Evolutionary conservation across 2,113 vertebrate species (phyloP).

Genomic region (Apteryx owenii): DNA sequence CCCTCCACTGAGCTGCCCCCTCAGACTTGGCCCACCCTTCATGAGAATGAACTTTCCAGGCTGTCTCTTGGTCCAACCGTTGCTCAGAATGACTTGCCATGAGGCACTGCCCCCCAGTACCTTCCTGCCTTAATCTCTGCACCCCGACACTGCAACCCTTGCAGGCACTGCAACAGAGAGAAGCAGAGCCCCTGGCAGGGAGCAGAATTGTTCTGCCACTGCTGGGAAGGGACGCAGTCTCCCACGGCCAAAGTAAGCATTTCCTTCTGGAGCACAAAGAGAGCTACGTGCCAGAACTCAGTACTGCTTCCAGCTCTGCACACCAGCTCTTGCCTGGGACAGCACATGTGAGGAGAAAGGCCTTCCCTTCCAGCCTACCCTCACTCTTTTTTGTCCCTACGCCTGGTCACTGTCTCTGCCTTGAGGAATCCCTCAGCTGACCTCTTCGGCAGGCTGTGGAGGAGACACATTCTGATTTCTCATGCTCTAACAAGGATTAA

Average conservation of each 20-base stretch:
- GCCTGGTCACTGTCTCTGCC: background rate
- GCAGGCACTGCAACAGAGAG: background rate
- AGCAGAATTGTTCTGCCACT: background rate
- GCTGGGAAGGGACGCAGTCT: background rate
- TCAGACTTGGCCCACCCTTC: background rate
- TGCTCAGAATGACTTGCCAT: background rate
- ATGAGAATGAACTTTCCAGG: too few species aligned
- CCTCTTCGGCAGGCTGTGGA: background rate
- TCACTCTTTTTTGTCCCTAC: background rate
- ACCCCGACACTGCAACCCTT: background rate
- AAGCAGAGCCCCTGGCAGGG: background rate
- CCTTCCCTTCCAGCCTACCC: background rate
- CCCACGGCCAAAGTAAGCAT: background rate
- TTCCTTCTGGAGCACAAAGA: background rate
- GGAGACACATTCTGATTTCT: background rate
- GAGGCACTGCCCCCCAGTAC: rapidly evolving
- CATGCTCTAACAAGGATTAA: rapidly evolving
- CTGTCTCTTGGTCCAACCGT: background rate
- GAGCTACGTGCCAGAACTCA: background rate
- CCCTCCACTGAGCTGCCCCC: background rate
- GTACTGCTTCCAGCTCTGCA: background rate
- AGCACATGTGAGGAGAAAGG: rapidly evolving
- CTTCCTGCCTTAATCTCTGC: background rate
- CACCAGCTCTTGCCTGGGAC: background rate
- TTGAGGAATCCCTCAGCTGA: background rate